Base-by-base conservation (phyloP, 2,113 vertebrate species). In the Pygoscelis adeliae region DNA sequence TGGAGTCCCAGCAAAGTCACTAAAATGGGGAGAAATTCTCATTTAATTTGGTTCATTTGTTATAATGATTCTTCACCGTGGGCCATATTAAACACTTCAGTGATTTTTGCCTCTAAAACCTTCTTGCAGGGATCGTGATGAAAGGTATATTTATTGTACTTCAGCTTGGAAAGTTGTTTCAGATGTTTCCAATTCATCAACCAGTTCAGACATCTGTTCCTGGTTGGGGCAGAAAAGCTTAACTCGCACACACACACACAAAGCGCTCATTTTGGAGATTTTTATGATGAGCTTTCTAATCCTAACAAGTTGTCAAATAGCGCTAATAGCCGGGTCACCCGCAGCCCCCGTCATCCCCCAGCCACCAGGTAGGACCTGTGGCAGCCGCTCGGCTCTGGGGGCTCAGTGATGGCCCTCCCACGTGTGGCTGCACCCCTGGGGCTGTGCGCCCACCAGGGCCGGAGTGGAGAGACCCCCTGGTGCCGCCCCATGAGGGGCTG, bases 71-170 rank as follows among this genome's bases (percentile, higher is more conserved):
- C 83, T 85, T 91, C 91, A 91, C 86, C 94, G 73, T 52, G 82
- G 94, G 87, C 93, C 96, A 86, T 90, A 95, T 97, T 95, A 84
- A 96, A 97, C 90, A 96, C 90, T 96, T 96, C 92, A 96, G 95
- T 87, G 94, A 97, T 96, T 96, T 94, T 97, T 97, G 93, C 97
- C 97, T 97, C 96, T 97, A 94, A 97, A 96, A 98, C 97, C 97
- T 98, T 98, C 96, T 98, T 95, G 93, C 95, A 95, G 94, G 97
- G 96, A 98, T 98, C 27, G 98, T 98, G 98, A 98, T 99, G 98
- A 99, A 99, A 99, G 98, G 97, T 98, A 98, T 99, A 99, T 99
- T 99, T 99, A 99, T 99, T 99, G 98, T 98, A 98, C 98, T 98
- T 98, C 97, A 94, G 97, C 98, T 98, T 87, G 97, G 98, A 98